Evolutionary conservation across 2,888 invertebrate species (phyloP), one percentile per base, ranked within the genome.

Genomic region (Ophonus ardosiacus): DNA sequence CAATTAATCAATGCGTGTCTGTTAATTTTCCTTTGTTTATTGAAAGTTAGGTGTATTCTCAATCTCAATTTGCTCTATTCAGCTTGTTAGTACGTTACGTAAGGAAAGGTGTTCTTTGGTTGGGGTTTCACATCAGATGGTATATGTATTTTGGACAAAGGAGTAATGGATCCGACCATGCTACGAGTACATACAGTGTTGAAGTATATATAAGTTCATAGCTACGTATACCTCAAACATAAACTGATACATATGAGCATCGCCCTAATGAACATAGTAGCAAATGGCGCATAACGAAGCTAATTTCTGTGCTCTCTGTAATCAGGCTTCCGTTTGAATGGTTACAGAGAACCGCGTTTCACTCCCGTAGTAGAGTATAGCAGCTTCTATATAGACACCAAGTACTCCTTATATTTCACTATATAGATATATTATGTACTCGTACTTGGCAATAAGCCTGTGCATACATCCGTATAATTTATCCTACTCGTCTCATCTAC

Each of bases 261-360:
- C 84, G 78, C 24, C 21, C 63, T 84, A 84, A 84, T 84, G 84
- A 84, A 84, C 78, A 84, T 78, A 84, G 84, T 43, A 84, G 84
- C 84, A 84, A 84, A 84, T 84, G 84, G 78, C 84, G 84, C 84
- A 84, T 84, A 84, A 84, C 84, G 84, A 84, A 84, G 84, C 84
- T 84, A 84, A 84, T 84, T 84, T 84, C 84, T 78, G 21, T 78
- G 63, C 57, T 78, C 84, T 84, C 84, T 84, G 84, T 84, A 84
- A 84, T 84, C 84, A 84, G 63, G 78, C 84, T 78, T 84, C 84
- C 84, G 78, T 51, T 78, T 84, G 78, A 84, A 76, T 84, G 78
- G 78, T 51, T 65, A 76, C 61, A 84, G 38, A 38, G 51, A 81
- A 78, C 78, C 63, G 43, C 81, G 61, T 17, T 21, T 63, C 63